Percentiles rank a stretch among this genome's conserved stretches.
phyloP scores from a whole-genome alignment of 2,797 vertebrate genomes.

The Emys orbicularis region DNA sequence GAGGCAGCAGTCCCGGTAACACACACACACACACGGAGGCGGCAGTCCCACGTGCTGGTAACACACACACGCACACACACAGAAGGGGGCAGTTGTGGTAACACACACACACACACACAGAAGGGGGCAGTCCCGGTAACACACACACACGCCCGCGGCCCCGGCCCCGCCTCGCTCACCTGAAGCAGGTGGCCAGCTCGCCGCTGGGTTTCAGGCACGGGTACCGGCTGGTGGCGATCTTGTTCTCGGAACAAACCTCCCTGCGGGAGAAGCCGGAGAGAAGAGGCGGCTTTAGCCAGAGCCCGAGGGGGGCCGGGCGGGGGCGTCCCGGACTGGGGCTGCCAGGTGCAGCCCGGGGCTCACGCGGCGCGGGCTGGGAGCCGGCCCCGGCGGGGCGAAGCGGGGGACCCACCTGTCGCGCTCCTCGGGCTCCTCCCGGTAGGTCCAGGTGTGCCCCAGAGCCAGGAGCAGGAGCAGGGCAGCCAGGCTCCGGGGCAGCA shows the following conservation, averaged over 20 bases:
- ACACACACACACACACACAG: not conserved
- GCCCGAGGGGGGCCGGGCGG: not conserved
- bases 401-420: conserved; percentile 86
- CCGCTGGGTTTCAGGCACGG: conserved; percentile 92
- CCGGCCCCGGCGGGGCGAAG: not conserved
- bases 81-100: not conserved
- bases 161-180: conserved; percentile 79
- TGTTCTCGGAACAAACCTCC: conserved; percentile 92
- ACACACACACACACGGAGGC: no score
- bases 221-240: conserved; percentile 91
- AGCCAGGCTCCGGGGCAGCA: conserved; percentile 75
- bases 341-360: not conserved
- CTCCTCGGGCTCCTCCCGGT: conserved; percentile 88
- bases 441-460: conserved; percentile 88
- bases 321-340: not conserved
- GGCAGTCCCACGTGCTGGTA: no score
- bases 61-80: no score
- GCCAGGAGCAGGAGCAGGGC: conserved; percentile 80
- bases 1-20: no score
- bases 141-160: no score
- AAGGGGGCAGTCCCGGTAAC: no score
- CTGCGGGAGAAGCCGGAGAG: conserved; percentile 72
- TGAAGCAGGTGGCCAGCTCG: conserved; percentile 94
- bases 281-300: not conserved
- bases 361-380: no score